Conservation (phyloP, 2,113 vertebrate genomes). For the Cairina moschata region DNA sequence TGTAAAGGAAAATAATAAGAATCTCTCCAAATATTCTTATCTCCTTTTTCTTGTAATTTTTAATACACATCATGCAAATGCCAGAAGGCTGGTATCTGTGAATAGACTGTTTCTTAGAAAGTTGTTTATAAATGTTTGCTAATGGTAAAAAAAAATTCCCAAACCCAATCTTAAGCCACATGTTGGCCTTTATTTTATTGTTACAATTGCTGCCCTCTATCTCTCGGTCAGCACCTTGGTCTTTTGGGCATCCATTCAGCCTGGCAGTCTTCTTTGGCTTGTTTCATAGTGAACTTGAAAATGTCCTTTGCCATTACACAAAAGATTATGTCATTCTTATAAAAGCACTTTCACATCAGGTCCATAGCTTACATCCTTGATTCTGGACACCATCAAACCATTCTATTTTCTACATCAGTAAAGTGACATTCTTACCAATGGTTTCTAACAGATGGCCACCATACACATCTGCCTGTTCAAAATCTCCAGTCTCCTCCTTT, state of each 20-base stretch:
- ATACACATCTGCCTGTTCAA: background rate
- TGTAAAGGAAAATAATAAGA: background rate
- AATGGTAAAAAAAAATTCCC: background rate
- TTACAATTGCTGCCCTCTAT: background rate
- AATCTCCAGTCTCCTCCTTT: background rate
- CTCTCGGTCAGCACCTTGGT: background rate
- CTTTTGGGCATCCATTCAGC: background rate
- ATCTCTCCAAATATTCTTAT: background rate
- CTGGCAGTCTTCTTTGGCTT: background rate
- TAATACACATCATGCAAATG: background rate
- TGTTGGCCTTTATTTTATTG: background rate
- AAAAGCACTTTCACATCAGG: background rate
- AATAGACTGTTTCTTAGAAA: background rate
- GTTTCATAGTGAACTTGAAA: background rate
- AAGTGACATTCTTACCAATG: background rate
- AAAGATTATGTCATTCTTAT: background rate
- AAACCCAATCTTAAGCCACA: too few species aligned
- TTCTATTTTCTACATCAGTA: background rate
- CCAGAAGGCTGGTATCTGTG: background rate
- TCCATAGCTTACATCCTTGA: background rate
- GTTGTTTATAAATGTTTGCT: background rate
- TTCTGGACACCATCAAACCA: background rate
- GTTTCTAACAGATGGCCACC: background rate
- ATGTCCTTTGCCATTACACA: background rate
- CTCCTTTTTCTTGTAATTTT: background rate